Conservation (phyloP, 2,888 invertebrate species). For the Phengaris arion region DNA sequence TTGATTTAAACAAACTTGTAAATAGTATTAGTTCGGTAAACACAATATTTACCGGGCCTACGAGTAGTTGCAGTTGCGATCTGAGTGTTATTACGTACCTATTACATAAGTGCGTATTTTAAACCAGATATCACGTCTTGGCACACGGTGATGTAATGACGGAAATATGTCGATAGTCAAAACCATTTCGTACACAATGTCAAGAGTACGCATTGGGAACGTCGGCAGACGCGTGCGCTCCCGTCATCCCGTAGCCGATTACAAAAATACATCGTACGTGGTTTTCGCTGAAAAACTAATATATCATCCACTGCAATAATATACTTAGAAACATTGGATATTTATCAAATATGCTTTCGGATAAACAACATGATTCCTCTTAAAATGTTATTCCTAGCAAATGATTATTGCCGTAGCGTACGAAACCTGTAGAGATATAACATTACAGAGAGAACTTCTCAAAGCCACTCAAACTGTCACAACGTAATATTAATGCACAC, state of each 20-base stretch:
- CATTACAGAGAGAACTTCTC: neutral
- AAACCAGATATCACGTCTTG: conserved; percentile 12
- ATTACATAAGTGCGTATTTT: conserved; percentile 10
- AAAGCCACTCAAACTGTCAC: conserved; percentile 15
- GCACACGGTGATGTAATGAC: conserved; percentile 51
- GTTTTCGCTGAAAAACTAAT: conserved; percentile 11
- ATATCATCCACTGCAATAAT: neutral
- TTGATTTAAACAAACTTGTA: conserved; percentile 1
- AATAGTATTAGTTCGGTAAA: conserved; percentile 3
- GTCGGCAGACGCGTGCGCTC: conserved; percentile 27
- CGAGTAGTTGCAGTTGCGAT: conserved; percentile 14
- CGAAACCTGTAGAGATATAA: neutral
- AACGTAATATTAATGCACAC: neutral
- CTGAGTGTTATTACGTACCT: neutral
- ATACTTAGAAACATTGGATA: neutral
- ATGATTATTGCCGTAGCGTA: neutral
- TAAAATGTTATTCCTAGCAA: neutral
- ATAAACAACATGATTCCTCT: conserved; percentile 1
- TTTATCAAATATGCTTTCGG: neutral
- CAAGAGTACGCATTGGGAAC: conserved; percentile 61
- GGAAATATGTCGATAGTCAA: conserved; percentile 52
- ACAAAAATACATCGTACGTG: conserved; percentile 12
- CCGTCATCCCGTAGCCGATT: conserved; percentile 26
- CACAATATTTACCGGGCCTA: conserved; percentile 15
- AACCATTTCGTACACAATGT: conserved; percentile 56